Base-by-base conservation (phyloP, 37 sponge, comb jelly and placozoan species). In the Theonella swinhoei region DNA sequence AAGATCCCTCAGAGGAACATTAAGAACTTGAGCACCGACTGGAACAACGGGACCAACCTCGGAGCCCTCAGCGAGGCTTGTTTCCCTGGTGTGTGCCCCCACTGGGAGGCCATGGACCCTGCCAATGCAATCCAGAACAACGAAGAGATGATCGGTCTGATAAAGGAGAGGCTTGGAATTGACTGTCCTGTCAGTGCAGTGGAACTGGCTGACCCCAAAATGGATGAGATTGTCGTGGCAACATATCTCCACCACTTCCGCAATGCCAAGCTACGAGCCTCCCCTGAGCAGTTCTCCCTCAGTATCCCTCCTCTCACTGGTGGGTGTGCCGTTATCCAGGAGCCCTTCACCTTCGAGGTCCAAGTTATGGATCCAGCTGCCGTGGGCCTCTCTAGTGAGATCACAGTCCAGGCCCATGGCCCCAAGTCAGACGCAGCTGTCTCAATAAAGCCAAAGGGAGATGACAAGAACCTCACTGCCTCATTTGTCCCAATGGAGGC, bases 31-130 rank as follows among this genome's bases (percentile, higher is more conserved):
- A 84, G 80, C 29, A 87, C 89, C 20, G 96, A 96, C 38, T 96
- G 96, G 96, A 88, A 90, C 62, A 69, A 88, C 68, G 96, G 96
- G 1, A 91, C 73, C 58, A 88, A 86, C 62, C 87, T 96, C n/a
- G 86, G 88, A n/a, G 94, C 90, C 20, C 80, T 96, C 9, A 42
- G 85, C 74, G 90, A 96, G 34, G 76, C 93, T 25, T 84, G 91
- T 64, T 85, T 85, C 64, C 83, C 89, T 38, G 91, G 87, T 4
- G n/a, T 91, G 47, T 91, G 80, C 43, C 87, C 91, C 24, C 83
- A 87, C 11, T 91, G 91, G 86, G 74, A 85, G n/a, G 40, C 40
- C 20, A 83, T 94, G 86, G 91, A 79, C 26, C 84, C 91, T 2
- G 33, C 80, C 43, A 63, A 87, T 7, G 86, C 82, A 14, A 59